Base-by-base conservation (phyloP, 2,888 invertebrate genomes). In the Microchrysa polita region DNA sequence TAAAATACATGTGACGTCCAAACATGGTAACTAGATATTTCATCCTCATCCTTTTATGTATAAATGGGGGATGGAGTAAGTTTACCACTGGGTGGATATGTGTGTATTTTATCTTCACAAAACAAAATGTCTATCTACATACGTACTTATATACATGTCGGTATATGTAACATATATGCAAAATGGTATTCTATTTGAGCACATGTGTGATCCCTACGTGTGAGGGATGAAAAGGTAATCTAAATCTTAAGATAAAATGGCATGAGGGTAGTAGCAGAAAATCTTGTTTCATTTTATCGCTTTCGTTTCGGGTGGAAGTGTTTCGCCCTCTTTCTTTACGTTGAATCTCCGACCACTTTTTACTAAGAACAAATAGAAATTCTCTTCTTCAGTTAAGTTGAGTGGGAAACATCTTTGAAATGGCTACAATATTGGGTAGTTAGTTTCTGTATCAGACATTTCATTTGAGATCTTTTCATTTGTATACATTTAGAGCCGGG, bases 1-100 rank as follows among this genome's bases (percentile, higher is more conserved):
- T 75, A 73, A 75, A 73, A 63, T 73, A 75, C 75, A 75, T 75
- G 75, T 75, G 75, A 73, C 75, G 75, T 75, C 75, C 75, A 75
- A 75, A 75, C 59, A 73, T 73, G 55, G 72, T 65, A 72, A 52
- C 72, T 52, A 67, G 72, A 72, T 72, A 72, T 72, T 59, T 59
- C 27, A 72, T 57, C 34, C 22, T 20, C n/a, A 69, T 69, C 57
- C 57, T 22, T 20, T 55, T 20, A 14, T 48, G 48, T 34, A 34
- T 34, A 7, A 16, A 34, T n/a, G 42, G 48, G n/a, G 53, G 65
- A 10, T 65, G n/a, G 61, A 44, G 65, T 12, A 20, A 44, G 55
- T 20, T 65, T 23, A 22, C 48, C 20, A 34, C 40, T 69, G 69
- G 69, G 40, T 69, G 69, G 69, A 57, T 55, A 57, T 69, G 57